These are phyloP conservation scores for Orestias chungarensis DNA, from an alignment of 2,797 vertebrate genomes.

Conservation along the genomic window DNA sequence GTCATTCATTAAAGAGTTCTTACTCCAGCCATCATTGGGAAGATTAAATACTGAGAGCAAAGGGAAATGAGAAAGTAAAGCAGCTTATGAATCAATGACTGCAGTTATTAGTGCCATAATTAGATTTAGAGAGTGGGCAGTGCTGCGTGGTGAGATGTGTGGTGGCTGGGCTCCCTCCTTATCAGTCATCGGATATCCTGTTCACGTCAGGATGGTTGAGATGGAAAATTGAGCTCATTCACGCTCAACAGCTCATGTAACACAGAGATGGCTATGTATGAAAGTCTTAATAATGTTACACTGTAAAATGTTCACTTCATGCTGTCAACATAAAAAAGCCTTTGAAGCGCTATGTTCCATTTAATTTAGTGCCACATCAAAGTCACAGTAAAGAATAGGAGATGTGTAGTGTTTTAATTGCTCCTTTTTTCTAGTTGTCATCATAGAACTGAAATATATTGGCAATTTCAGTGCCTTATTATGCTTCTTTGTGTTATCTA, in stretches of 20 bases:
- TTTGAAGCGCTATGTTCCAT: conserved; percentile 60
- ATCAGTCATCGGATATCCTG: conserved; percentile 73
- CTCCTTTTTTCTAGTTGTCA: conserved; percentile 50
- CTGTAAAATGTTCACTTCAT: conserved; percentile 25
- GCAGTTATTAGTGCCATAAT: conserved; percentile 79
- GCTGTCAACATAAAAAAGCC: conserved; percentile 48
- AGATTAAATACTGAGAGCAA: conserved; percentile 76
- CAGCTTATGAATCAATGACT: conserved; percentile 81
- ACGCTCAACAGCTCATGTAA: conserved; percentile 20
- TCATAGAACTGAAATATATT: conserved; percentile 42
- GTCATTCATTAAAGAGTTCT: conserved; percentile 48
- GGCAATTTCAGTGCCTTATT: conserved; percentile 29
- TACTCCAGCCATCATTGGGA: conserved; percentile 66
- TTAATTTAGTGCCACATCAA: conserved; percentile 72
- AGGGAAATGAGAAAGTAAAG: conserved; percentile 78
- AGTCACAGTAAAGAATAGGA: conserved; percentile 45
- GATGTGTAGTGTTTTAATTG: conserved; percentile 59
- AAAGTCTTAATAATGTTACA: conserved; percentile 42
- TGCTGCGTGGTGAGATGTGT: conserved; percentile 59
- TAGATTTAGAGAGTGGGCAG: conserved; percentile 76
- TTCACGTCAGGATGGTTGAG: conserved; percentile 68
- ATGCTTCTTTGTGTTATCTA: conserved; percentile 42
- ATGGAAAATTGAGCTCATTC: conserved; percentile 73
- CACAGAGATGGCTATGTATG: conserved; percentile 62
- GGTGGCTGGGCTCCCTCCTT: conserved; percentile 54